Evolutionary conservation across 2,888 invertebrate species (phyloP).

Genomic region (Calameuta idolon): DNA sequence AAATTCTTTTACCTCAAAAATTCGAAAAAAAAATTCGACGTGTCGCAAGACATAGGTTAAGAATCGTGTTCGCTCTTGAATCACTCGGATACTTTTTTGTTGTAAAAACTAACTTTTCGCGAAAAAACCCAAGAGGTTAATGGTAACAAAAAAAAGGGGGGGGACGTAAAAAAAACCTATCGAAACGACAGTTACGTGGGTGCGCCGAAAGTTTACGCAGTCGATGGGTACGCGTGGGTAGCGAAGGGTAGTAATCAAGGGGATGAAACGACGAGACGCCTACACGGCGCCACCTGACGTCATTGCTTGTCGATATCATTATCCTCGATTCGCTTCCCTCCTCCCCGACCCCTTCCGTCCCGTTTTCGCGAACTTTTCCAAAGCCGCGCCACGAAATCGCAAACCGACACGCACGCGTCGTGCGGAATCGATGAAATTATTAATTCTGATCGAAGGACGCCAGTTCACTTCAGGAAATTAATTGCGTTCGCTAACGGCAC

Average conservation of each 20-base stretch:
- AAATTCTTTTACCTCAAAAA: no score
- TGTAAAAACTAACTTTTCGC: neutral
- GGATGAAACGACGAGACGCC: conserved; percentile 7
- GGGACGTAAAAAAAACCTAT: neutral
- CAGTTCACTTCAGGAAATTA: neutral
- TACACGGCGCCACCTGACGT: conserved; percentile 9
- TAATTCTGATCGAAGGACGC: neutral
- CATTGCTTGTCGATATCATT: conserved; percentile 1
- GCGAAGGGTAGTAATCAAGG: neutral
- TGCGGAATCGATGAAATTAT: neutral
- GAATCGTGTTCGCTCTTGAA: neutral
- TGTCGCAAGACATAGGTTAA: neutral
- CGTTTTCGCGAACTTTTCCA: neutral
- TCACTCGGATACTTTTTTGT: neutral
- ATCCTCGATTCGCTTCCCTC: neutral
- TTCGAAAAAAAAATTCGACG: neutral
- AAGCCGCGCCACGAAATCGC: neutral
- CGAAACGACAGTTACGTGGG: neutral
- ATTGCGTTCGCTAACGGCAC: neutral
- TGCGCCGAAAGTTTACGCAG: neutral
- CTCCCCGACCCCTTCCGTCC: neutral
- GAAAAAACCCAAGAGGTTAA: neutral
- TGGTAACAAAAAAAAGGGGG: neutral
- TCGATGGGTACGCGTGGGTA: neutral
- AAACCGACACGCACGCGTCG: neutral